phyloP scores from a whole-genome alignment of 2,888 invertebrate species.

The Apocheima hispidaria region DNA sequence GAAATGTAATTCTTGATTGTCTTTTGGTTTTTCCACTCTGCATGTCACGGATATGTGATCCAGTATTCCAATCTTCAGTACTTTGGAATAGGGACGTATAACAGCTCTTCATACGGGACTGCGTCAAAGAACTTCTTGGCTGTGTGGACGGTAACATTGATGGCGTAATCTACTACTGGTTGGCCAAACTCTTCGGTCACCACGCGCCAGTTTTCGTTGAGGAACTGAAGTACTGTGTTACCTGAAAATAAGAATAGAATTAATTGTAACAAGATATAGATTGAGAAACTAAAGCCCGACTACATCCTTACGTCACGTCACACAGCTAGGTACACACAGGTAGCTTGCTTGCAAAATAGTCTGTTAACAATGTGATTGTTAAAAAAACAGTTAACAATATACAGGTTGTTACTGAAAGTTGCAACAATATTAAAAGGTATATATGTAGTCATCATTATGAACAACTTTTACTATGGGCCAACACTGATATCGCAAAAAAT shows the following conservation, averaged over 20 bases:
- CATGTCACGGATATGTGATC: neutral
- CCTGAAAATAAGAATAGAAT: conserved; percentile 59
- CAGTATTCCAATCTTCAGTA: conserved; percentile 52
- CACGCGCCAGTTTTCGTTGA: conserved; percentile 81
- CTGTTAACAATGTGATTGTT: too few species aligned
- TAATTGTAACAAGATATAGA: neutral
- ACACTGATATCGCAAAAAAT: too few species aligned
- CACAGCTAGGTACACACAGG: too few species aligned
- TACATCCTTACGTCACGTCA: too few species aligned
- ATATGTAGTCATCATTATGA: too few species aligned
- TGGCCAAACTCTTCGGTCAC: conserved; percentile 82
- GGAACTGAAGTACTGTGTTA: conserved; percentile 76
- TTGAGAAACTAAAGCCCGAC: too few species aligned
- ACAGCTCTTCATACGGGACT: conserved; percentile 77
- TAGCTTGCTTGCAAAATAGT: too few species aligned
- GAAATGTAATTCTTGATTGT: too few species aligned
- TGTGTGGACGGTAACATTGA: conserved; percentile 76
- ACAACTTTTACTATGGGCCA: too few species aligned
- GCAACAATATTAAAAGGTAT: too few species aligned
- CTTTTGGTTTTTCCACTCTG: neutral
- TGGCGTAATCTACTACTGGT: conserved; percentile 79
- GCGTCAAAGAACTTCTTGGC: conserved; percentile 79
- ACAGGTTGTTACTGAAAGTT: too few species aligned
- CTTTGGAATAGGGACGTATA: conserved; percentile 78
- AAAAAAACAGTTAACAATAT: too few species aligned